Conservation (phyloP, 2,888 invertebrate genomes). For the Aphidoletes aphidimyza region DNA sequence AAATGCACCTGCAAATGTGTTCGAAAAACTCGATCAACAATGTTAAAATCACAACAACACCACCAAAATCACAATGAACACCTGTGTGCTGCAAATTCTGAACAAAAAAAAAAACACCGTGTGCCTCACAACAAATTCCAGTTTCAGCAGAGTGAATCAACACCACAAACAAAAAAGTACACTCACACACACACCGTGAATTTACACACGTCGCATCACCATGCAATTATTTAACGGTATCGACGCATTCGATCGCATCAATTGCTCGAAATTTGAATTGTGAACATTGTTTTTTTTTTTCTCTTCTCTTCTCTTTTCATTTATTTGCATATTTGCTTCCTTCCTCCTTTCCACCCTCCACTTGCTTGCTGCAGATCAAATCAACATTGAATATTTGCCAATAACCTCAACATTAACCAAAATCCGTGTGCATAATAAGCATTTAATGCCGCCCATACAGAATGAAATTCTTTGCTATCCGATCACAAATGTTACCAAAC, state of each 20-base stretch:
- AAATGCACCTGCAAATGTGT: background rate
- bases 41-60: no score
- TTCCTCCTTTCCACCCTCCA: no score
- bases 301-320: background rate
- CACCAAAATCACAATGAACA: no score
- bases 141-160: background rate
- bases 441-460: constrained; percentile 65
- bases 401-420: constrained; percentile 83
- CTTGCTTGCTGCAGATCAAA: constrained; percentile 73
- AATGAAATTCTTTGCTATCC: constrained; percentile 75
- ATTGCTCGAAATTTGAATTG: background rate
- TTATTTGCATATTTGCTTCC: background rate
- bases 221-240: constrained; percentile 41
- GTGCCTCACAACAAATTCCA: no score
- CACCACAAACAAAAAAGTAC: background rate
- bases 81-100: no score
- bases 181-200: background rate
- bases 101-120: no score
- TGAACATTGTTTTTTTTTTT: background rate
- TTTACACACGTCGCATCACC: background rate
- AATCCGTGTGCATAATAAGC: constrained; percentile 79
- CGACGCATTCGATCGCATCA: background rate
- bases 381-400: constrained; percentile 83
- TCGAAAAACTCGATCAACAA: no score
- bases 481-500: constrained; percentile 65